Conservation (phyloP, 37 sponge, comb jelly and placozoan species). For the Petrosia ficiformis region DNA sequence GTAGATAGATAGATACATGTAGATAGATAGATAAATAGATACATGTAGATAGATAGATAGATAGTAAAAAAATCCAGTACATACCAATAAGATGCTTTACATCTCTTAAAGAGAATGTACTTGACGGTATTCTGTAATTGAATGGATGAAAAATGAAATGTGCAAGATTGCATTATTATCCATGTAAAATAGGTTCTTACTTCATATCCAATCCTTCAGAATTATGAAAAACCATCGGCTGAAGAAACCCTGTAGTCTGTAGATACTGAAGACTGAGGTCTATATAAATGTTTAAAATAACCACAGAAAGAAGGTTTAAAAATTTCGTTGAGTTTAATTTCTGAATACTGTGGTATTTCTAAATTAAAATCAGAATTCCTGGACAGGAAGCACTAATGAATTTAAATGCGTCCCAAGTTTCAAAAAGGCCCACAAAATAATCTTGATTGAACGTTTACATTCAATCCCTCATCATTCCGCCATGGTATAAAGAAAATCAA, state of each 20-base stretch:
- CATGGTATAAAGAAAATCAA: too few species aligned
- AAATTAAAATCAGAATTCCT: too few species aligned
- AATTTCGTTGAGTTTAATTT: too few species aligned
- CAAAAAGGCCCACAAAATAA: too few species aligned
- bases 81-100: slow-evolving; percentile 48
- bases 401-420: too few species aligned
- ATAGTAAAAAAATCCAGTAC: neutral
- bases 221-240: slow-evolving; percentile 25
- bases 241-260: slow-evolving; percentile 31
- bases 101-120: slow-evolving; percentile 39
- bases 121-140: slow-evolving; percentile 34
- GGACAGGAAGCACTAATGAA: too few species aligned
- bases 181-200: slow-evolving; percentile 16
- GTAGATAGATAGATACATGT: slow-evolving; percentile 32
- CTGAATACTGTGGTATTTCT: too few species aligned
- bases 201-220: slow-evolving; percentile 27
- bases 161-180: neutral
- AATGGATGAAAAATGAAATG: neutral
- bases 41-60: slow-evolving; percentile 16
- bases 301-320: too few species aligned
- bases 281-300: neutral
- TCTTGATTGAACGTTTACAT: too few species aligned
- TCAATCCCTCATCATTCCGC: too few species aligned
- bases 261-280: slow-evolving; percentile 35
- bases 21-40: slow-evolving; percentile 37